These are phyloP conservation scores for Pristiophorus japonicus DNA, from an alignment of 2,113 vertebrate genomes.

Conservation along the genomic window DNA sequence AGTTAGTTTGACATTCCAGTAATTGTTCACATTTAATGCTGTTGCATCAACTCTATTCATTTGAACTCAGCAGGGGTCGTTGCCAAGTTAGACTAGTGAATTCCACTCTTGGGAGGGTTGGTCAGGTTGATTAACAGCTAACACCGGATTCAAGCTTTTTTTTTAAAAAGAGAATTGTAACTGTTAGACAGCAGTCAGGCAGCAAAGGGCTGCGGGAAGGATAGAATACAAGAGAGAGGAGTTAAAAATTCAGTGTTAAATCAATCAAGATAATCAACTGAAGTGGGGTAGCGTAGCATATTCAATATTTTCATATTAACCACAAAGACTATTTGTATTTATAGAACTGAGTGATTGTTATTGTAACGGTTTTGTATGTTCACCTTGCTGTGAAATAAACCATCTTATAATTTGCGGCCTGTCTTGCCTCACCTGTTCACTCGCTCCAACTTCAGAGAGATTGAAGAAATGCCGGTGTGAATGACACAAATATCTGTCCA, in stretches of 20 bases:
- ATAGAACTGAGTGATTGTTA: neutral
- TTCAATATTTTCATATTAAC: neutral
- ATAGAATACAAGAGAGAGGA: neutral
- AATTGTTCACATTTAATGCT: neutral
- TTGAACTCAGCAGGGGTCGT: neutral
- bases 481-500: neutral
- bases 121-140: slow-evolving; percentile 7
- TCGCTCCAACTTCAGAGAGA: neutral
- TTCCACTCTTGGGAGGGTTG: neutral
- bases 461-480: neutral
- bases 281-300: neutral
- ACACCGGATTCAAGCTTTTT: neutral
- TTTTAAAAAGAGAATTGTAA: neutral
- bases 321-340: neutral
- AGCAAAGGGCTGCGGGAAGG: neutral
- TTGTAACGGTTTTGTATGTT: neutral
- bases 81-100: neutral
- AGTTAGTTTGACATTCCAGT: slow-evolving; percentile 14
- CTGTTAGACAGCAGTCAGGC: neutral
- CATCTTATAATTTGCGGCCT: neutral
- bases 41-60: neutral
- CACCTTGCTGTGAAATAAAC: neutral
- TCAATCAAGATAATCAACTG: neutral
- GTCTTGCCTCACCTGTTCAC: neutral
- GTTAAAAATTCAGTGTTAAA: neutral